Evolutionary conservation across 2,888 invertebrate species (phyloP).

Genomic region (Tanypteryx hageni): DNA sequence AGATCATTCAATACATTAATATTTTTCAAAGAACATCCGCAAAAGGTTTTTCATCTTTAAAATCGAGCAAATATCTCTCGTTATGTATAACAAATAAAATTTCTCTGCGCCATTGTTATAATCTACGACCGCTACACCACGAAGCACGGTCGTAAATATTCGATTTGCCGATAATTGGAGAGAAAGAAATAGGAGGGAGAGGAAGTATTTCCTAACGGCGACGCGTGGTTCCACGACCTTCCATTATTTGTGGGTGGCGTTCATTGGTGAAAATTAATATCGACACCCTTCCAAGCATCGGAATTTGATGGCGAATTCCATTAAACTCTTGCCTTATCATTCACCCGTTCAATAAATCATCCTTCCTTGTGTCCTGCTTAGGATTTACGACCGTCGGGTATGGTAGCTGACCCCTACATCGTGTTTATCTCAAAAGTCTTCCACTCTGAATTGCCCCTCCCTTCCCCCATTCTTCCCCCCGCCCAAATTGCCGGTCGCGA

Average conservation of each 20-base stretch:
- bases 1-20: too few relatives aligned
- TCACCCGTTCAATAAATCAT: background rate
- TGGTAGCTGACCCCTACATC: background rate
- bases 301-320: conserved; percentile 29
- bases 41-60: too few relatives aligned
- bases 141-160: too few relatives aligned
- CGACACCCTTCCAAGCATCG: background rate
- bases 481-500: background rate
- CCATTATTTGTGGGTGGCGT: background rate
- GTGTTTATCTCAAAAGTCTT: background rate
- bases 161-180: too few relatives aligned
- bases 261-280: background rate
- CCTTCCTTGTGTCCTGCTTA: background rate
- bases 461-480: background rate
- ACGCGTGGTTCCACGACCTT: background rate
- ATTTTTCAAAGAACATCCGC: too few relatives aligned
- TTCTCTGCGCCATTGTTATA: too few relatives aligned
- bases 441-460: too few relatives aligned
- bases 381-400: background rate
- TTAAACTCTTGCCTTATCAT: conserved; percentile 25
- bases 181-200: background rate
- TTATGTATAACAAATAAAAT: too few relatives aligned
- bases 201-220: background rate
- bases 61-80: too few relatives aligned
- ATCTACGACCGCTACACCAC: too few relatives aligned